A percentile compares a stretch with the other conserved stretches of the same genome.
Evolutionary conservation across 2,888 invertebrate genomes (phyloP).

Genomic region (Phalera bucephala): DNA sequence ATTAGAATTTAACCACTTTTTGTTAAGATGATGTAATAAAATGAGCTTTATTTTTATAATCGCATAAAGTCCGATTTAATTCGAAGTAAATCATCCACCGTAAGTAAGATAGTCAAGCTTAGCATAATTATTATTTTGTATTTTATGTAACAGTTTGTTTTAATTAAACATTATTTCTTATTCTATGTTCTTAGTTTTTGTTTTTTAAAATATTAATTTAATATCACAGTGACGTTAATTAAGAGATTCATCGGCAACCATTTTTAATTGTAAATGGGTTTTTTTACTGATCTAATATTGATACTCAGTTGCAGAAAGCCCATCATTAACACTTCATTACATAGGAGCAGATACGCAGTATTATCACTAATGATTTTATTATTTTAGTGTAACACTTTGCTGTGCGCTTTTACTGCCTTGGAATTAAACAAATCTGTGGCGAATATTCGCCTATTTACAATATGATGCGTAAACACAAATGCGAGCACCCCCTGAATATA

Average conservation of each 20-base stretch:
- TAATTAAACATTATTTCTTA: constrained; percentile 28
- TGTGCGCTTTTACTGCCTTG: too few species aligned
- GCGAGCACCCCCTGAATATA: too few species aligned
- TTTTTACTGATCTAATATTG: too few species aligned
- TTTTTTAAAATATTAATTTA: neutral
- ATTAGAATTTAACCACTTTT: constrained; percentile 4
- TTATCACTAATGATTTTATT: too few species aligned
- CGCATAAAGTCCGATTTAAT: constrained; percentile 10
- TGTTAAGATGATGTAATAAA: neutral
- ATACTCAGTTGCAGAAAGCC: too few species aligned
- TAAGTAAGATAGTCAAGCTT: constrained; percentile 23
- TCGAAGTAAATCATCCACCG: constrained; percentile 32
- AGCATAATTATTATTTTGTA: constrained; percentile 23
- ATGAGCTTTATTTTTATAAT: constrained; percentile 21
- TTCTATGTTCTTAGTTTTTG: constrained; percentile 1
- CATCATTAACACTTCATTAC: too few species aligned
- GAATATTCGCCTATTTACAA: neutral
- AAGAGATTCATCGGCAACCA: too few species aligned
- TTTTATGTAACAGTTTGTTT: constrained; percentile 26
- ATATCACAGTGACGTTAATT: too few species aligned
- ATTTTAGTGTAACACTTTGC: too few species aligned
- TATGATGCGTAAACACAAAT: neutral
- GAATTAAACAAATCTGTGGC: neutral
- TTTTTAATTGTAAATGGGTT: too few species aligned
- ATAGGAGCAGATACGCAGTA: too few species aligned